These are phyloP conservation scores for Phalacrocorax aristotelis DNA, from an alignment of 2,113 vertebrate species.

Conservation along the genomic window DNA sequence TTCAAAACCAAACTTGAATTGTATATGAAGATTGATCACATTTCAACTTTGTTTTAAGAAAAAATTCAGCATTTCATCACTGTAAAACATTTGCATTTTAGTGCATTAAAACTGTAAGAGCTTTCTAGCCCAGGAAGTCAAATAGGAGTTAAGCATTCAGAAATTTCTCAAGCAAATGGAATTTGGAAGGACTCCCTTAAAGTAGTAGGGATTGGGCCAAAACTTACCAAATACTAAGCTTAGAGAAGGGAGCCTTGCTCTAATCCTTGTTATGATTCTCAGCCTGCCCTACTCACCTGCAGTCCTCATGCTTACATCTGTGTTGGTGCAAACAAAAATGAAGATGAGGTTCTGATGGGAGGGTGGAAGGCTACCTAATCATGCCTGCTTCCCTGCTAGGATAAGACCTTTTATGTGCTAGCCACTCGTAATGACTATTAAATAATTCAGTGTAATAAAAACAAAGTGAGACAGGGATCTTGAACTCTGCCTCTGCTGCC, in stretches of 20 bases:
- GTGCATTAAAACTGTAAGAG: background rate
- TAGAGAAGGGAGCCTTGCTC: background rate
- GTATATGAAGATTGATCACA: background rate
- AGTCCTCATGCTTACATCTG: background rate
- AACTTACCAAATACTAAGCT: background rate
- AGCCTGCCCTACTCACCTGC: background rate
- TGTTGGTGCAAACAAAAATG: background rate
- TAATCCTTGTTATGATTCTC: background rate
- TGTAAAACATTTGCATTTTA: background rate
- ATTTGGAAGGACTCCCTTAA: background rate
- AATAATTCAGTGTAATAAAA: constrained; percentile 7
- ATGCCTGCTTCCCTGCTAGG: background rate
- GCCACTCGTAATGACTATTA: background rate
- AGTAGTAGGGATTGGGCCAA: background rate
- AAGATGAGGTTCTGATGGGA: background rate
- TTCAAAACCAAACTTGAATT: background rate
- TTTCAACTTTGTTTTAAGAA: background rate
- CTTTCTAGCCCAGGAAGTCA: background rate
- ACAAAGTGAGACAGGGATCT: background rate
- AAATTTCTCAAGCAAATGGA: background rate
- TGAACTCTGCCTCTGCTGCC: background rate
- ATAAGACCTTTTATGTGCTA: background rate
- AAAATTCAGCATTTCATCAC: background rate
- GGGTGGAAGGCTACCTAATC: background rate
- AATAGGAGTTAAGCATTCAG: background rate